These are phyloP conservation scores for Diadumene lineata DNA, from an alignment of 92 coral and sea anemone genomes.

Conservation along the genomic window DNA sequence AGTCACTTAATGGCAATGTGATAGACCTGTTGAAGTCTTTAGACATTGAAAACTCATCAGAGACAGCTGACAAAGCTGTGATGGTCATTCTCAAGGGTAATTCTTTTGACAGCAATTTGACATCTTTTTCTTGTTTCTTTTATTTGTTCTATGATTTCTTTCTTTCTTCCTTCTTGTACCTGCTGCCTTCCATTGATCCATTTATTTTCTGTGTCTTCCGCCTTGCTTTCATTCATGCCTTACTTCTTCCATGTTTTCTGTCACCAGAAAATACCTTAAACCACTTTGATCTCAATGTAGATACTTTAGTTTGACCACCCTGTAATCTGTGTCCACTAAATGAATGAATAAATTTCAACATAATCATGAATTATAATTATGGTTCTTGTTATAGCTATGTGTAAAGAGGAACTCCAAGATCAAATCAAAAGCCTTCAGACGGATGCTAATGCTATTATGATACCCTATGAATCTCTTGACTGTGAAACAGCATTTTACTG, in stretches of 20 bases:
- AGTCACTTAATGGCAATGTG: conserved; percentile 66
- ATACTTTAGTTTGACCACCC: too few species aligned
- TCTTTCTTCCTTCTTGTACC: too few species aligned
- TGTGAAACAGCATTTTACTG: conserved; percentile 83
- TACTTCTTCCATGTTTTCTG: too few species aligned
- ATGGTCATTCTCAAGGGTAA: conserved; percentile 75
- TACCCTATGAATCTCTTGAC: conserved; percentile 62
- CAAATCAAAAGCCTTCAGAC: conserved; percentile 54
- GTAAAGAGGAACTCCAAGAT: conserved; percentile 59
- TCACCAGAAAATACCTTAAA: too few species aligned
- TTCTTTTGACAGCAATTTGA: too few species aligned
- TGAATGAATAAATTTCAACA: neutral
- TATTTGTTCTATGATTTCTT: too few species aligned
- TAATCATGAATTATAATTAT: neutral
- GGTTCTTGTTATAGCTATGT: conserved; percentile 32
- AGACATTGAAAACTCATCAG: conserved; percentile 79
- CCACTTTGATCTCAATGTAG: too few species aligned
- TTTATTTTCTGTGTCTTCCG: too few species aligned
- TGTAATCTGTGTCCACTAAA: neutral
- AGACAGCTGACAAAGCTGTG: conserved; percentile 70
- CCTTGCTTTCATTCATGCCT: too few species aligned
- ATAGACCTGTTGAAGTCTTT: conserved; percentile 66
- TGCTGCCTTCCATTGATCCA: too few species aligned
- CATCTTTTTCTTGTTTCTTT: too few species aligned
- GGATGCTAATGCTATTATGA: conserved; percentile 47